Evolutionary conservation across 2,888 invertebrate species (phyloP).

Genomic region (Heliconius erato): DNA sequence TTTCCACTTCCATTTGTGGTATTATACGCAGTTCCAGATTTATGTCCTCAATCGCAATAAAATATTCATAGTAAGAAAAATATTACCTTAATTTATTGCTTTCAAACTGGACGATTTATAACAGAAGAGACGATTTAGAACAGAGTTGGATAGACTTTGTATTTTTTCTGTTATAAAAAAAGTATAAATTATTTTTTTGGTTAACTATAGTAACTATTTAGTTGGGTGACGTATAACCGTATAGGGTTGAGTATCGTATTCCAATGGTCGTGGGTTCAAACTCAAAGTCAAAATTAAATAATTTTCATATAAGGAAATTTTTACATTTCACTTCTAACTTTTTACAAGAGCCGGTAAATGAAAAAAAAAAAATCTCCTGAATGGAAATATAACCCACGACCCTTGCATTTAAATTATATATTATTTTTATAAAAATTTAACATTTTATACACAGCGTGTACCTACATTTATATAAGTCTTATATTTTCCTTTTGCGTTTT

Average conservation of each 20-base stretch:
- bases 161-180: neutral
- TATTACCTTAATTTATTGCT: slow-evolving; percentile 30
- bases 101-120: slow-evolving; percentile 26
- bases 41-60: slow-evolving; percentile 28
- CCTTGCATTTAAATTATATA: neutral
- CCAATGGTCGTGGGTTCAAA: too few species aligned
- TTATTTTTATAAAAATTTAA: neutral
- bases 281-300: too few species aligned
- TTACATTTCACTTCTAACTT: too few species aligned
- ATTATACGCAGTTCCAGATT: slow-evolving; percentile 19
- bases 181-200: neutral
- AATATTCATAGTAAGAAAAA: slow-evolving; percentile 32
- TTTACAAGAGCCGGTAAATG: too few species aligned
- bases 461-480: neutral
- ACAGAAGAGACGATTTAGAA: slow-evolving; percentile 11
- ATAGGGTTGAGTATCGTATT: too few species aligned
- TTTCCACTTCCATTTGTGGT: slow-evolving; percentile 26
- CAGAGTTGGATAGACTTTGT: neutral
- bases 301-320: too few species aligned
- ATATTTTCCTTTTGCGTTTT: neutral
- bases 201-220: neutral
- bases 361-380: neutral
- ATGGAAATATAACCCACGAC: neutral
- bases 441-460: neutral
- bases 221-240: neutral